Percentiles rank a stretch among this genome's conserved stretches.
These are phyloP conservation scores for Pseudobourletiella spinata DNA, from an alignment of 1,140 invertebrate species.

Conservation along the genomic window DNA sequence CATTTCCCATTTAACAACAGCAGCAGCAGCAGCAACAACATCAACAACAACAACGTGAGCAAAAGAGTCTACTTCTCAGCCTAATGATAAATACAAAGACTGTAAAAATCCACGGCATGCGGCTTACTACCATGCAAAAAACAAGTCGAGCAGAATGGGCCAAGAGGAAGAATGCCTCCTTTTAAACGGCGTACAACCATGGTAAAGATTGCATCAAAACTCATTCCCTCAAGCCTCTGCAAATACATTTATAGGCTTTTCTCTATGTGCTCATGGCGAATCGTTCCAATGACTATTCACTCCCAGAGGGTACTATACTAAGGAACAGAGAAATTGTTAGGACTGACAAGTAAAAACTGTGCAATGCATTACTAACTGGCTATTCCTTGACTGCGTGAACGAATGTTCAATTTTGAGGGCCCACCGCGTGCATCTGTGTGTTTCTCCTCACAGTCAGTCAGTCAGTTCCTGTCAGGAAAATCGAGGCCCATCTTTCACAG, in stretches of 20 bases:
- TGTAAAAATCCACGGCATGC: background rate
- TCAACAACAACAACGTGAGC: slow-evolving; percentile 9
- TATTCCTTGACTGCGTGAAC: no score
- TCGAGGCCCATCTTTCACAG: no score
- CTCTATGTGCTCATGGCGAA: background rate
- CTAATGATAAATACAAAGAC: background rate
- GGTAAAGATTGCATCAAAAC: slow-evolving; percentile 4
- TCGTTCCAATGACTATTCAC: no score
- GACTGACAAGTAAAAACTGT: background rate
- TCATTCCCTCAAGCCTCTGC: background rate
- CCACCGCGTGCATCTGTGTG: no score
- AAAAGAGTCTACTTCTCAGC: background rate
- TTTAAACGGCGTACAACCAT: background rate
- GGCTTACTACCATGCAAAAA: no score
- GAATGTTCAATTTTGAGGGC: no score
- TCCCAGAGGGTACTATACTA: background rate
- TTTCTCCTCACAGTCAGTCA: no score
- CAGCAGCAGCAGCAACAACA: no score
- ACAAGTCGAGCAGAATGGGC: background rate
- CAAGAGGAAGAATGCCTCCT: background rate
- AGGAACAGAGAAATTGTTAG: background rate
- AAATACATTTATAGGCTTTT: background rate
- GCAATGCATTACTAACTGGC: no score
- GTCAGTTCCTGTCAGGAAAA: no score
- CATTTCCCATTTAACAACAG: background rate